Base-by-base conservation (phyloP, 1,140 invertebrate species). In the Trichogramma pretiosum region DNA sequence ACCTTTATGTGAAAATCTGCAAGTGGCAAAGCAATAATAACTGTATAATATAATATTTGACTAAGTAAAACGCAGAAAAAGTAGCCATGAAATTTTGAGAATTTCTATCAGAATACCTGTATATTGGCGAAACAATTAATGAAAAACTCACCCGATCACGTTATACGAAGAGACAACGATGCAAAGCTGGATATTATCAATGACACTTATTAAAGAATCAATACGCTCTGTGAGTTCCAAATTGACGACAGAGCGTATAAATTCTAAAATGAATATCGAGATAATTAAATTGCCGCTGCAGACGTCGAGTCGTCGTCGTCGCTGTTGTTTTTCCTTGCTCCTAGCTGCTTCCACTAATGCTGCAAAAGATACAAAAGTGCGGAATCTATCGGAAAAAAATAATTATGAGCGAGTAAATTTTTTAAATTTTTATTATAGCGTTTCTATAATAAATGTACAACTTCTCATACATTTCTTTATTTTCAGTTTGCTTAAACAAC, bases 201-300 rank as follows among this genome's bases (percentile, higher is more conserved):
- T 55, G 65, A 57, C 58, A 70, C 64, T 67, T 69, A 69, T 67
- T 64, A 63, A 67, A 70, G 68, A 70, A 70, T 70, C 65, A 52
- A 64, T 68, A 67, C 63, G 65, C 68, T 70, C 68, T 69, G 68
- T 70, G 68, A 69, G 56, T 66, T 64, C 55, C 35, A 57, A 59
- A 54, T 53, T 57, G 61, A 70, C 68, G 62, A 67, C 68, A 70
- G 68, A 68, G 65, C 68, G 67, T 70, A 70, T 67, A 63, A 68
- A 70, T 70, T 70, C 68, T 70, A 70, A 70, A 70, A 68, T 68
- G 65, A 68, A 68, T 69, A 67, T 64, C 62, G 48, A 59, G 67
- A 64, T 64, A 59, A 21, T 57, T 28, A 28, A 28, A 11, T 13
- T 21, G 7, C 17, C 8, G 8, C 23, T 22, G 9, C 38, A n/a